phyloP scores from a whole-genome alignment of 2,113 vertebrate genomes.

The Xiphophorus couchianus region DNA sequence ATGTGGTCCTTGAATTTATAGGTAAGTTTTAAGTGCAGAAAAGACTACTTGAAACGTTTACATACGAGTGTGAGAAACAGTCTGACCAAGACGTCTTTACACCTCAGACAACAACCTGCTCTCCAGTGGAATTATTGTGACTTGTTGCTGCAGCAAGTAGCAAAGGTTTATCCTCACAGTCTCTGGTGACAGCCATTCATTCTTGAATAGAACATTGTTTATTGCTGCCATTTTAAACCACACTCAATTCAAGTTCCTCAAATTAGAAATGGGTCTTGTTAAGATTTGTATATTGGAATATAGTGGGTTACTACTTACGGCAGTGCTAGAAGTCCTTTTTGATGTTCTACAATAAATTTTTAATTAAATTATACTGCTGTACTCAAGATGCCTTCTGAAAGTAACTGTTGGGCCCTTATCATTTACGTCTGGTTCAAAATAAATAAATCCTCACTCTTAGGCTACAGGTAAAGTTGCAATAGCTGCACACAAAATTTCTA shows the following conservation, averaged over 20 bases:
- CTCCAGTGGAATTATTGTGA: too few species aligned
- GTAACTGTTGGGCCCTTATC: background rate
- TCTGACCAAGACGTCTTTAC: background rate
- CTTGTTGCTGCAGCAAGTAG: too few species aligned
- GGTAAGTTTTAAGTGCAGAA: background rate
- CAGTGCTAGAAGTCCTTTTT: background rate
- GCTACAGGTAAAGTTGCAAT: background rate
- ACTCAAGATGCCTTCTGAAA: background rate
- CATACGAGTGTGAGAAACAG: background rate
- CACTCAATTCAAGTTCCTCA: background rate
- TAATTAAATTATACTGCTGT: background rate
- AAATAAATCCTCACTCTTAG: background rate
- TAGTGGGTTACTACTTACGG: too few species aligned
- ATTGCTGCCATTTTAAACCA: background rate
- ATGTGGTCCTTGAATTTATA: background rate
- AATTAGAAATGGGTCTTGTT: too few species aligned
- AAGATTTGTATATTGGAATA: too few species aligned
- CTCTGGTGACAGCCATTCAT: background rate
- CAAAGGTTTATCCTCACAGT: background rate
- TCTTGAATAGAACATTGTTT: background rate
- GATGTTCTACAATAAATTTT: background rate
- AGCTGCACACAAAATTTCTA: background rate
- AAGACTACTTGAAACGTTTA: background rate
- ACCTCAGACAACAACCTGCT: background rate
- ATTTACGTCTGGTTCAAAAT: background rate